Conservation (phyloP, 2,797 vertebrate species). For the Lophius americanus region DNA sequence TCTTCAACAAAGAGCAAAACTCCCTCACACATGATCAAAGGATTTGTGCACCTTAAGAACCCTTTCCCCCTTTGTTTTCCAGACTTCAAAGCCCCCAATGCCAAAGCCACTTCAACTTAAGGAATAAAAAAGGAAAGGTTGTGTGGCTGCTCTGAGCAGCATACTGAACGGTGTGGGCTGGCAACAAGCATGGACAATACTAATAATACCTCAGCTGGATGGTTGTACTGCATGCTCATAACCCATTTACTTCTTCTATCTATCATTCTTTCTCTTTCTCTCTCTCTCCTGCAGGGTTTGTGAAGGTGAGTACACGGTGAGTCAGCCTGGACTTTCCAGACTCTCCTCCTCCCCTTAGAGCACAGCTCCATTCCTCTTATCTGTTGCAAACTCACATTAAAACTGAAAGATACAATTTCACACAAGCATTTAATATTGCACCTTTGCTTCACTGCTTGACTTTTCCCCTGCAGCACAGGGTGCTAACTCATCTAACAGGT, state of each 20-base stretch:
- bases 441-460: conserved; percentile 40
- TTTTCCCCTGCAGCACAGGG: conserved; percentile 49
- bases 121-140: conserved; percentile 30
- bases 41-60: conserved; percentile 64
- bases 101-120: conserved; percentile 66
- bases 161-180: conserved; percentile 60
- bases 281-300: conserved; percentile 16
- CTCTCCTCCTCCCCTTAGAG: conserved; percentile 60
- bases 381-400: conserved; percentile 8
- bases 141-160: conserved; percentile 42
- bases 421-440: conserved; percentile 60
- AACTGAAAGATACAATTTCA: conserved; percentile 46
- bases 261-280: conserved; percentile 9
- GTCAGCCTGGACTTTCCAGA: conserved; percentile 78
- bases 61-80: conserved; percentile 62
- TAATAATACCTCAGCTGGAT: conserved; percentile 53
- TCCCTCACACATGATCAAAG: conserved; percentile 81
- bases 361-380: conserved; percentile 63
- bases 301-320: conserved; percentile 68
- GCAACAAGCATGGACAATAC: conserved; percentile 55
- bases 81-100: conserved; percentile 77
- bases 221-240: conserved; percentile 20
- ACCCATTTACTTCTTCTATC: conserved; percentile 19
- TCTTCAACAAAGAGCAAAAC: conserved; percentile 74
- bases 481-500: conserved; percentile 18